Percentiles rank a stretch among this genome's conserved stretches.
phyloP scores from a whole-genome alignment of 2,888 invertebrate species.

The Pammene aurita region DNA sequence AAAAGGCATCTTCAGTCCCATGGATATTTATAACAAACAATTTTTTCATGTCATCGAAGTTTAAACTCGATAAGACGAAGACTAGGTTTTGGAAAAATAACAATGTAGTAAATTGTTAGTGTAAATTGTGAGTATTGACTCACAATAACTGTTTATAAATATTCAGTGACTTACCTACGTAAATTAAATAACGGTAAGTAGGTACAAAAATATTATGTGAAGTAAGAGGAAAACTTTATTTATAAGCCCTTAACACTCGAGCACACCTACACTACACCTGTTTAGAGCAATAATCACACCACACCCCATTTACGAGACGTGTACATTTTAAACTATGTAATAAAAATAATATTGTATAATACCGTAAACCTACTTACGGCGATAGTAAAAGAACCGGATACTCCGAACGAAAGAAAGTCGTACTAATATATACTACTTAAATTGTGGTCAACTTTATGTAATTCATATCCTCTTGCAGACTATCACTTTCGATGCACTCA shows the following conservation, averaged over 20 bases:
- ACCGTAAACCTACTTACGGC: conserved; percentile 35
- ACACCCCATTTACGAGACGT: conserved; percentile 4
- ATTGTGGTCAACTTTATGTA: conserved; percentile 23
- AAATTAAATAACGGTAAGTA: not conserved
- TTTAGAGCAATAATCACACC: not conserved
- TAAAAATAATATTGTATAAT: not conserved
- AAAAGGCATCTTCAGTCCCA: too few relatives aligned
- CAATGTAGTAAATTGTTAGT: too few relatives aligned
- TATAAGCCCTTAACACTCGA: too few relatives aligned
- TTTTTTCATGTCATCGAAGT: too few relatives aligned
- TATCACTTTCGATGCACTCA: conserved; percentile 32
- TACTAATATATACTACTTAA: conserved; percentile 19
- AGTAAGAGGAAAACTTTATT: too few relatives aligned
- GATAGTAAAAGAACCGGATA: conserved; percentile 44
- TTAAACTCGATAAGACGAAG: too few relatives aligned
- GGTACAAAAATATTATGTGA: too few relatives aligned
- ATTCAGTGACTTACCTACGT: not conserved
- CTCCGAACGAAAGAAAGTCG: conserved; percentile 47
- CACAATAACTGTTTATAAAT: too few relatives aligned
- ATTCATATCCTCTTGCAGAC: conserved; percentile 41
- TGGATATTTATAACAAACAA: too few relatives aligned
- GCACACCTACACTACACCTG: too few relatives aligned
- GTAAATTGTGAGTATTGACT: too few relatives aligned
- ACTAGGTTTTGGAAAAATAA: too few relatives aligned
- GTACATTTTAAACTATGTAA: not conserved